Evolutionary conservation across 2,113 vertebrate genomes (phyloP).

Genomic region (Heterochromis multidens): DNA sequence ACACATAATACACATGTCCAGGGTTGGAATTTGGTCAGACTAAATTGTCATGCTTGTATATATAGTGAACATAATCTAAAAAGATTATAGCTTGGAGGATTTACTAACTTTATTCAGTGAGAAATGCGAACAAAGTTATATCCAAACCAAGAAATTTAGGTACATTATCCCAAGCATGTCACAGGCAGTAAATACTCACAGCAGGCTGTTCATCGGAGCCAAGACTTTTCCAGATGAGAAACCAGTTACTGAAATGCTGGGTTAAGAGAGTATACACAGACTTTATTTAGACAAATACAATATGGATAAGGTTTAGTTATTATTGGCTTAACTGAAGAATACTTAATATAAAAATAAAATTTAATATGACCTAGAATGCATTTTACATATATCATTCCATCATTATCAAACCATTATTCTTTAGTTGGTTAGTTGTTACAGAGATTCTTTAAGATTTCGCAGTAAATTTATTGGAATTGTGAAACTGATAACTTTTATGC

Average conservation of each 20-base stretch:
- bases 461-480: not conserved
- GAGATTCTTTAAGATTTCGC: not conserved
- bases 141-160: conserved; percentile 53
- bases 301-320: not conserved
- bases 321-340: not conserved
- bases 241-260: conserved; percentile 55
- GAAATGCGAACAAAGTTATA: conserved; percentile 20
- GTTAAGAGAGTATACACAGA: not conserved
- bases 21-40: not conserved
- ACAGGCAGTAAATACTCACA: conserved; percentile 71
- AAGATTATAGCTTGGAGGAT: not conserved
- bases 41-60: not conserved
- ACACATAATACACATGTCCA: not conserved
- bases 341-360: not conserved
- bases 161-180: conserved; percentile 67
- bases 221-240: conserved; percentile 71
- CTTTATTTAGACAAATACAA: not conserved
- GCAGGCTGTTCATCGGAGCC: conserved; percentile 54
- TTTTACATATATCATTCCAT: not conserved
- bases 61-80: not conserved
- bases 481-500: not conserved
- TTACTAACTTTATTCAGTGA: conserved; percentile 13
- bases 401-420: not conserved
- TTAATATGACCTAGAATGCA: not conserved
- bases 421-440: not conserved